Base-by-base conservation (phyloP, 2,888 invertebrate species). In the Xylocampa areola region DNA sequence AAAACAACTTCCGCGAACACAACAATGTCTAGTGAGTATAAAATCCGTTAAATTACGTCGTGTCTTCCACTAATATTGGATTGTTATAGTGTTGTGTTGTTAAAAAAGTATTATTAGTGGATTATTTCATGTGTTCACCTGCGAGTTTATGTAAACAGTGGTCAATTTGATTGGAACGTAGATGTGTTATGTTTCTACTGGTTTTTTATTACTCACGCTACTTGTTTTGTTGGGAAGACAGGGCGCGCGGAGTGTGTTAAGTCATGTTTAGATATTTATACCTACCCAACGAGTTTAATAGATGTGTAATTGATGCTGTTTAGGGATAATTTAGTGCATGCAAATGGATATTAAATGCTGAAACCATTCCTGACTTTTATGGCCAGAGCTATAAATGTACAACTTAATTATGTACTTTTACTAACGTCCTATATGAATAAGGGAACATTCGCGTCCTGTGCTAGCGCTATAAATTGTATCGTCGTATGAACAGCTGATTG, bases 61-160 rank as follows among this genome's bases (percentile, higher is more conserved):
- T 35, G 32, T 21, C 17, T 33, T 0, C 10, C 5, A 8, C 36
- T 32, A 11, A 37, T 44, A 25, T 23, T 25, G 13, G 17, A 16
- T 1, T 11, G 6, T 4, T 11, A n/a, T 17, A 13, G 36, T 25
- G 14, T 17, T 25, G 6, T 16, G 23, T 27, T 55, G 49, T 50
- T 4, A 30, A 6, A 2, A 35, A 27, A 25, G 23, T 49, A 45
- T 10, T 17, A 21, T 30, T 44, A 48, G 43, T 59, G 45, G 3
- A 39, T 35, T 59, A 66, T 39, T 16, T 66, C 37, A 19, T 45
- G 45, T 66, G 43, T 32, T 33, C 52, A 45, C 29, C 27, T 45
- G 23, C 21, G 29, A 17, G 27, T 71, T 66, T 58, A 52, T 49
- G 59, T 71, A 67, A 71, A 67, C 67, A 59, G 51, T 71, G 67